A percentile compares a stretch with the other conserved stretches of the same genome.
These are phyloP conservation scores for Ceyx cyanopectus DNA, from an alignment of 2,113 vertebrate genomes.

Conservation along the genomic window DNA sequence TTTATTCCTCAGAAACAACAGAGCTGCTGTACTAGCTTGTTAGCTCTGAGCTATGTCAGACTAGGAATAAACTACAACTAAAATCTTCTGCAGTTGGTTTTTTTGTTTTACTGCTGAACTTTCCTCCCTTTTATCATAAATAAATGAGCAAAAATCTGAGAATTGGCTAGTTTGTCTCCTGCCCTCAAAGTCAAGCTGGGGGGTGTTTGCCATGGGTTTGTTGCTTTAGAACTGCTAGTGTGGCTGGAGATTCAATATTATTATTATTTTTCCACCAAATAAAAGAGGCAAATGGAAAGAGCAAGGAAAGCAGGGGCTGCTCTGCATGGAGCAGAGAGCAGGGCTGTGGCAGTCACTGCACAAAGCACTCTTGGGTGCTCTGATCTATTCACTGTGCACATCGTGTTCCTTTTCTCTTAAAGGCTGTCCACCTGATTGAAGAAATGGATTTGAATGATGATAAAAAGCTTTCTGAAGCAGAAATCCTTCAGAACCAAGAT, in stretches of 20 bases:
- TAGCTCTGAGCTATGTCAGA: background rate
- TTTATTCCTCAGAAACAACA: background rate
- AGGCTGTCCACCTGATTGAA: slow-evolving; percentile 93
- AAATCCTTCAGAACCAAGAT: slow-evolving; percentile 91
- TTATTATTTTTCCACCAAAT: background rate
- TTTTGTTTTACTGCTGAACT: background rate
- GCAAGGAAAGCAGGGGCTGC: background rate
- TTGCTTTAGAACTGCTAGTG: background rate
- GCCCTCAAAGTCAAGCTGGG: background rate
- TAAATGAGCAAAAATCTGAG: background rate
- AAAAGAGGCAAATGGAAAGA: background rate
- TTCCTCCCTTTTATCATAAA: background rate
- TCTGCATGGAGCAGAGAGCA: background rate
- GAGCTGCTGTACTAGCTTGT: background rate
- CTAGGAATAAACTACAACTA: background rate
- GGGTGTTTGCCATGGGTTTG: background rate
- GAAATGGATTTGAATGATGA: slow-evolving; percentile 93
- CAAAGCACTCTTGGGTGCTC: background rate
- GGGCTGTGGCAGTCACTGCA: background rate
- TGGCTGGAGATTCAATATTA: background rate
- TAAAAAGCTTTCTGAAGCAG: slow-evolving; percentile 84
- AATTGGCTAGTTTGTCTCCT: background rate
- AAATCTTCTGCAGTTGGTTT: background rate
- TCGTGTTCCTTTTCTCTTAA: slow-evolving; percentile 27
- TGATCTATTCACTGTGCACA: background rate